Conservation (phyloP, 2,888 invertebrate species). For the Lasioglossum leucozonium region DNA sequence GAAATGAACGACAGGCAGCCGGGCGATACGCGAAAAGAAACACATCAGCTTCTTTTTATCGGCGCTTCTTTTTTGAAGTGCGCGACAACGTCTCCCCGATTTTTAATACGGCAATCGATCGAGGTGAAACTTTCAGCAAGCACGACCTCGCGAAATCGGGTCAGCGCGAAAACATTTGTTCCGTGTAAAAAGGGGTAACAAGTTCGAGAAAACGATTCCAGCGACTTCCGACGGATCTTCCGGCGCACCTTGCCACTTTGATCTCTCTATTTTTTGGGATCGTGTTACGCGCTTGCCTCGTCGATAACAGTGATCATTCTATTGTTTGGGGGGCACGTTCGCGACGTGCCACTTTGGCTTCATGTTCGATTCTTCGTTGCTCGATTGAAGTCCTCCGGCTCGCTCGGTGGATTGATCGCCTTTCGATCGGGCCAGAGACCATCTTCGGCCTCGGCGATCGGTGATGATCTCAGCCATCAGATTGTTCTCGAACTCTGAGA, state of each 20-base stretch:
- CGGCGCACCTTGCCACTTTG: neutral
- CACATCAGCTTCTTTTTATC: neutral
- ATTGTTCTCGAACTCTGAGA: constrained; percentile 94
- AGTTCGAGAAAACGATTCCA: neutral
- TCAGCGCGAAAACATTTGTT: neutral
- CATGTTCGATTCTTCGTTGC: constrained; percentile 71
- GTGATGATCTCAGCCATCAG: constrained; percentile 91
- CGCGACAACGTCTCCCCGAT: neutral
- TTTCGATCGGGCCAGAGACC: constrained; percentile 88
- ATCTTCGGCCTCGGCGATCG: constrained; percentile 90
- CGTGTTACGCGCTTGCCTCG: constrained; percentile 86
- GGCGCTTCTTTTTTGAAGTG: too few relatives aligned
- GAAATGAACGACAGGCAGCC: constrained; percentile 28
- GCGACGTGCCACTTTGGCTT: constrained; percentile 83
- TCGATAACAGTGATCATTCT: constrained; percentile 92
- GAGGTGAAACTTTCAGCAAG: neutral
- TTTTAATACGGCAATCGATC: constrained; percentile 31
- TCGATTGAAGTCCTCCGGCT: constrained; percentile 56
- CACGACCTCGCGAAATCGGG: neutral
- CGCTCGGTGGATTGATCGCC: constrained; percentile 76
- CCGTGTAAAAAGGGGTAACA: constrained; percentile 7
- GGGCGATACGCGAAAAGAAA: neutral
- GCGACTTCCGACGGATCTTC: neutral
- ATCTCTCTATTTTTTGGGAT: neutral
- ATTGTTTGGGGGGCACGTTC: constrained; percentile 85